Conservation (phyloP, 2,888 invertebrate species). For the Drosophila lacicola region DNA sequence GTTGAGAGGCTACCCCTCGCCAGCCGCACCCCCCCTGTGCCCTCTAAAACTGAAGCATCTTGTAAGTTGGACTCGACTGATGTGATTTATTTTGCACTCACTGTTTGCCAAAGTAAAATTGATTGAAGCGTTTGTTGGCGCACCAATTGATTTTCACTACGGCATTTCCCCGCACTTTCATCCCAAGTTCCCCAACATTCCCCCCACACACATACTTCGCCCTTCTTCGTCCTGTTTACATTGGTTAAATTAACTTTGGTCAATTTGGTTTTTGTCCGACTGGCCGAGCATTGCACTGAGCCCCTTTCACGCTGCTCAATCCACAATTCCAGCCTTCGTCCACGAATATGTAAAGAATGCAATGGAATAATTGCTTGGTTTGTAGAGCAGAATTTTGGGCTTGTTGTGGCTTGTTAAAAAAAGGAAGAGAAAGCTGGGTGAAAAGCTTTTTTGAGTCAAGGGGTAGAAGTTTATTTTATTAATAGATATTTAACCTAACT, state of each 20-base stretch:
- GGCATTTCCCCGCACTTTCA: constrained; percentile 24
- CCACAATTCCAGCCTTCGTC: constrained; percentile 18
- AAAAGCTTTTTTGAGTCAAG: too few species aligned
- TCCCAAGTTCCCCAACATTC: background rate
- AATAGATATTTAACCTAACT: too few species aligned
- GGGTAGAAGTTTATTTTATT: too few species aligned
- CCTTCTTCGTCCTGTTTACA: constrained; percentile 62
- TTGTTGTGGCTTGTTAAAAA: background rate
- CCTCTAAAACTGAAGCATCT: constrained; percentile 26
- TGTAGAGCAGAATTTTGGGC: background rate
- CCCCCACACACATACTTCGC: background rate
- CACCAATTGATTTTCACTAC: constrained; percentile 72
- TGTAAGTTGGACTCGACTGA: constrained; percentile 59
- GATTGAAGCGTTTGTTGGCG: constrained; percentile 80
- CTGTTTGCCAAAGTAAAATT: constrained; percentile 80
- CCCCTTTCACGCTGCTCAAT: background rate
- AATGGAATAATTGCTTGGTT: constrained; percentile 25
- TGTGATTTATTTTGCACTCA: constrained; percentile 81
- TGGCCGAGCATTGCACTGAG: constrained; percentile 48
- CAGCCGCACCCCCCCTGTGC: background rate
- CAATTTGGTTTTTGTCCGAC: constrained; percentile 72
- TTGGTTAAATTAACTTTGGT: constrained; percentile 81
- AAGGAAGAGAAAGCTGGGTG: background rate
- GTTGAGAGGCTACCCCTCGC: background rate
- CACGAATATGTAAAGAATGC: constrained; percentile 12